These are phyloP conservation scores for Trichomalopsis sarcophagae DNA, from an alignment of 1,140 invertebrate genomes.

Conservation along the genomic window DNA sequence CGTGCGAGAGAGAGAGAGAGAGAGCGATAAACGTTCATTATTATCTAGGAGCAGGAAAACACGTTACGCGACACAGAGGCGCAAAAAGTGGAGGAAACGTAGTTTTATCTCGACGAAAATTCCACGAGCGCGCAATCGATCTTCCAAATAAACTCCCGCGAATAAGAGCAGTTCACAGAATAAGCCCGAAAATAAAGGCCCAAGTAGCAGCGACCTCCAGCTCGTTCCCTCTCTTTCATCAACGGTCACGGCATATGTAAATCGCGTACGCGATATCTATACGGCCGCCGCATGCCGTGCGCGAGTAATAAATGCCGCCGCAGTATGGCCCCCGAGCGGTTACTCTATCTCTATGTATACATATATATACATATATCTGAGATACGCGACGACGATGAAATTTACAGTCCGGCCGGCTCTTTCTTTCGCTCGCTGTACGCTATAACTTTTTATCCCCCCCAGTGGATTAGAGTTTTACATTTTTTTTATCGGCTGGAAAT, in stretches of 20 bases:
- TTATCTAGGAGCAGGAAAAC: background rate
- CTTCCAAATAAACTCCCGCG: no score
- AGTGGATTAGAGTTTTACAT: no score
- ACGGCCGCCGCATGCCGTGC: background rate
- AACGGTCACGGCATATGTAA: conserved; percentile 3
- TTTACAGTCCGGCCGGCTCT: background rate
- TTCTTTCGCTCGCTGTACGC: background rate
- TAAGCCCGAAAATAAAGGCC: background rate
- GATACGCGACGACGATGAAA: background rate
- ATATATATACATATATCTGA: background rate
- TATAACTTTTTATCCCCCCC: no score
- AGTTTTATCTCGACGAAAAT: no score
- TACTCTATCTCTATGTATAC: background rate
- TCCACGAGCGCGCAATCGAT: no score
- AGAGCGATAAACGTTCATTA: background rate
- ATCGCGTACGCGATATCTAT: background rate
- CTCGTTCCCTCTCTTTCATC: background rate
- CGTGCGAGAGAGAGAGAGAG: no score
- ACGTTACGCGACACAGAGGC: no score
- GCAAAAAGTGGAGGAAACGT: no score
- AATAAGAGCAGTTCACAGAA: no score
- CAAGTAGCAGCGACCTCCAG: background rate
- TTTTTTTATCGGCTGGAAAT: no score
- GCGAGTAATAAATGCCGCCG: background rate
- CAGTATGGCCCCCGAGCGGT: background rate